Base-by-base conservation (phyloP, 1,140 invertebrate genomes). In the Tetramorium simillimum region DNA sequence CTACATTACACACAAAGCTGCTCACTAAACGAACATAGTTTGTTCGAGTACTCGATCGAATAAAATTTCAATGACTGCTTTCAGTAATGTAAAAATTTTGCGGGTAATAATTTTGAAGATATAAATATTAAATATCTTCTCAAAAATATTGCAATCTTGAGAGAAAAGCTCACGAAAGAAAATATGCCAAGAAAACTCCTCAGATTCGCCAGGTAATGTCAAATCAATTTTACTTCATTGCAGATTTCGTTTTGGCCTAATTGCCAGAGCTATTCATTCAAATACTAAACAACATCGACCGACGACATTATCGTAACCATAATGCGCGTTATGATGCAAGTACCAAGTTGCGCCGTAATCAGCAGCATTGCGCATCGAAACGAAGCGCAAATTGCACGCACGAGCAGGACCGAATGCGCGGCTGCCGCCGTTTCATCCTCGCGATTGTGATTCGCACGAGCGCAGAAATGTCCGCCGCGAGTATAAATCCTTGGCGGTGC, bases 241-340 rank as follows among this genome's bases (percentile, higher is more conserved):
- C 51, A 16, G 1, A 16, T 14, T 75, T 37, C 21, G 12, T 37
- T 56, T 14, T 18, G 16, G 7, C 1, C 12, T 37, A 73, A 73
- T 73, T 37, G 56, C 3, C 12, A 37, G n/a, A 56, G 21, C 9
- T 53, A 4, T 46, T 53, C 3, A 3, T 16, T n/a, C 24, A 33
- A 1, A 28, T 53, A n/a, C 37, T 33, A 33, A n/a, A 77, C 1
- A 16, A 18, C 21, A 62, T 51, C n/a, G 24, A 62, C 37, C 37
- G 9, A 49, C 37, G 40, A 18, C 60, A 65, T n/a, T 65, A 80
- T 24, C n/a, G 56, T 21, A 51, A 78, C 49, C 24, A 53, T 46
- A 65, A 65, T 65, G 46, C 33, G 62, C 40, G 12, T 80, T 51
- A 37, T 51, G 46, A 80, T 37, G 46, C 77, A 80, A 80, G 49